Conservation (phyloP, 2,113 vertebrate genomes). For the Struthidea cinerea region DNA sequence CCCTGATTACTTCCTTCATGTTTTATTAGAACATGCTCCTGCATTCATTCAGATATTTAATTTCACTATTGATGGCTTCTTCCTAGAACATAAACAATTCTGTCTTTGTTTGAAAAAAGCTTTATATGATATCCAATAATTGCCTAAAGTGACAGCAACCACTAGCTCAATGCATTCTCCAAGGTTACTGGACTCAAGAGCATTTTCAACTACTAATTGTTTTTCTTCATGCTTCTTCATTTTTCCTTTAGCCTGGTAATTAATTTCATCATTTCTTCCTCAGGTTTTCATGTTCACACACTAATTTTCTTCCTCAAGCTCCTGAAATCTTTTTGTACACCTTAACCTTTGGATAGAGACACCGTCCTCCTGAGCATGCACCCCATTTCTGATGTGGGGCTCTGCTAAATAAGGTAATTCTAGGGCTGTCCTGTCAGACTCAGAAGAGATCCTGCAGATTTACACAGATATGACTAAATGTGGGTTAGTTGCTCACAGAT, state of each 20-base stretch:
- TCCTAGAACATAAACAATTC: slow-evolving; percentile 29
- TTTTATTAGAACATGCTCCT: slow-evolving; percentile 37
- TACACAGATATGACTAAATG: background rate
- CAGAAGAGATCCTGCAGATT: background rate
- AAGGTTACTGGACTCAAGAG: background rate
- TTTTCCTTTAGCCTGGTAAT: slow-evolving; percentile 24
- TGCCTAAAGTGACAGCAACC: slow-evolving; percentile 1
- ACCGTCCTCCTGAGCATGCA: background rate
- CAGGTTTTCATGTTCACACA: slow-evolving; percentile 8
- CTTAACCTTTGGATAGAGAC: background rate
- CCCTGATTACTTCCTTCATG: slow-evolving; percentile 11
- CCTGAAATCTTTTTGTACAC: background rate
- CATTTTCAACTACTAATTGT: slow-evolving; percentile 28
- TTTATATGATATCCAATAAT: slow-evolving; percentile 3
- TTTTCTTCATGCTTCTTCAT: slow-evolving; percentile 32
- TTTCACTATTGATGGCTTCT: slow-evolving; percentile 32
- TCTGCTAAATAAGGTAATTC: background rate
- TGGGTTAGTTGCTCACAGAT: background rate
- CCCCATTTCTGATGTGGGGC: background rate
- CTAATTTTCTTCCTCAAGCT: slow-evolving; percentile 24
- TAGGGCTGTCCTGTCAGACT: background rate
- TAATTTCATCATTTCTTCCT: slow-evolving; percentile 24
- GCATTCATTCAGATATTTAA: slow-evolving; percentile 54
- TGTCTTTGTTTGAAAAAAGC: background rate
- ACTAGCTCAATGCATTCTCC: background rate